These are phyloP conservation scores for Hippopotamyrus pictus DNA, from an alignment of 2,797 vertebrate genomes.

Conservation along the genomic window DNA sequence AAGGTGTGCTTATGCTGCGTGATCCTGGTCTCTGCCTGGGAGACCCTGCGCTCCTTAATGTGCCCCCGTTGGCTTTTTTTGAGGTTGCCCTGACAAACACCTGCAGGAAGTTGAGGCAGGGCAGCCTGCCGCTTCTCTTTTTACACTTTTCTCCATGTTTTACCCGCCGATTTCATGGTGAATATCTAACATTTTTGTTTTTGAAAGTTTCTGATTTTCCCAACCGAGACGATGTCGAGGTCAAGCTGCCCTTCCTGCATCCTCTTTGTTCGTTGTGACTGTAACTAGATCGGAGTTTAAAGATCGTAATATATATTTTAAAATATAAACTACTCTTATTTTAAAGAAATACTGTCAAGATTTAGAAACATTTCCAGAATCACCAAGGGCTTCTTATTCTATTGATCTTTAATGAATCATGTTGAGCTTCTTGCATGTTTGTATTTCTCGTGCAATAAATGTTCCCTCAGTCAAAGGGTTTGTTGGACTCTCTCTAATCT, in stretches of 20 bases:
- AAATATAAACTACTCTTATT: constrained; percentile 22
- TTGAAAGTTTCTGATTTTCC: constrained; percentile 11
- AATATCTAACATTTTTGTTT: background rate
- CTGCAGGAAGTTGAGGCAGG: background rate
- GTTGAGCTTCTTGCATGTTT: constrained; percentile 75
- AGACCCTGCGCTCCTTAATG: background rate
- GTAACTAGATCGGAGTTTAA: constrained; percentile 33
- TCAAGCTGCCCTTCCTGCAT: constrained; percentile 31
- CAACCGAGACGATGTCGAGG: constrained; percentile 20
- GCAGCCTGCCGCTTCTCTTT: background rate
- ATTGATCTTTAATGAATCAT: constrained; percentile 67
- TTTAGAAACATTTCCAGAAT: constrained; percentile 53
- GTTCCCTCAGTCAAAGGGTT: constrained; percentile 49
- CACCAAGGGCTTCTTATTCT: constrained; percentile 73
- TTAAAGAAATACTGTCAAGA: constrained; percentile 40
- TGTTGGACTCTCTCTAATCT: constrained; percentile 48
- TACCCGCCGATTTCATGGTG: background rate
- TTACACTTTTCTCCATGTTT: background rate
- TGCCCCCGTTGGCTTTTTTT: background rate
- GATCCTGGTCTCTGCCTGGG: background rate
- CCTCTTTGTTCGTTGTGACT: constrained; percentile 35
- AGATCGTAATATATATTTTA: constrained; percentile 7
- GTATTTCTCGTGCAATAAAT: constrained; percentile 72
- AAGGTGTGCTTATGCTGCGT: background rate
- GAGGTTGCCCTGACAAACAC: background rate